Evolutionary conservation across 2,797 vertebrate species (phyloP), one percentile per base, ranked within the genome.

Genomic region (Moxostoma hubbsi): DNA sequence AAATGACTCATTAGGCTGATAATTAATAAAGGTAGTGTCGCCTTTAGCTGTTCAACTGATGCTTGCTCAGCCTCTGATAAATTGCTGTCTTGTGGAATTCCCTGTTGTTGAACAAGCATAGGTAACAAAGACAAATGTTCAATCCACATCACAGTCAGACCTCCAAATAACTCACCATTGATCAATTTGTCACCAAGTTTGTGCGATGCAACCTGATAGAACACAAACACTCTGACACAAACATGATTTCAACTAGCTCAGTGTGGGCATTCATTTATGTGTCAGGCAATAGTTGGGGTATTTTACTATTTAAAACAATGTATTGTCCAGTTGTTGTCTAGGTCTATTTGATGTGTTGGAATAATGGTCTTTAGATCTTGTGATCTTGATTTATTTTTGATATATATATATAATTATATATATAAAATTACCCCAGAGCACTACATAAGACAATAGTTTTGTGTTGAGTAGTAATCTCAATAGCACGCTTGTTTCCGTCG

Each of bases 1-100:
- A 18, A 59, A 72, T 59, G 43, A 64, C 12, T 64, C 62, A 73
- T 61, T 61, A 50, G 13, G 47, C 57, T 2, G 57, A 9, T 49
- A 36, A 50, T 73, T 59, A 73, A 9, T 64, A 49, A 36, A 61
- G 47, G 57, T 16, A 49, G 11, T 5, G 10, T 61, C 11, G 16
- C 70, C 69, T 73, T 73, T 9, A 18, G 55, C 70, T 50, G 16
- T 13, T 13, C 11, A 16, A 18, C 46, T 49, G n/a, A 16, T 24
- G 55, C 81, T 64, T 43, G 55, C 84, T 73, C 85, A 77, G 72
- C 16, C 49, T 13, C 57, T 73, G 70, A 73, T 73, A 61, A 50
- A 73, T 61, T 9, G 70, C 15, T 0, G 2, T 73, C 57, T 73
- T 5, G 8, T 9, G 11, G 55, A 73, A 73, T 49, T 10, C 7